phyloP scores from a whole-genome alignment of 1,140 invertebrate genomes.

The Bombus ignitus region DNA sequence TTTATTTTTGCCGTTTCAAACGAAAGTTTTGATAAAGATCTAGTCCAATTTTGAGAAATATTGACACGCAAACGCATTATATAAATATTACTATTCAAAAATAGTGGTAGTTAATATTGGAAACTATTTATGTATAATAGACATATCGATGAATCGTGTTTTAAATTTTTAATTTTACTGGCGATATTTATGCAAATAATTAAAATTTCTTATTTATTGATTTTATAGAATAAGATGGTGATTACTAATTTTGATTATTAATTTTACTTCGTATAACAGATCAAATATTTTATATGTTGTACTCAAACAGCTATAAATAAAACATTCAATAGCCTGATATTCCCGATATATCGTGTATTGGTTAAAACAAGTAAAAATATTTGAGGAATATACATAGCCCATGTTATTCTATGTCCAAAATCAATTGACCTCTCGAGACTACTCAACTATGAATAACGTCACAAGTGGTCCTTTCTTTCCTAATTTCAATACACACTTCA shows the following conservation, averaged over 20 bases:
- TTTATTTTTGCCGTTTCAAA: not conserved
- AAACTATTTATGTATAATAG: too few species aligned
- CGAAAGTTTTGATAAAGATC: too few species aligned
- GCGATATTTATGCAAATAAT: too few species aligned
- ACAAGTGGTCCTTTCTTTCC: constrained; percentile 5
- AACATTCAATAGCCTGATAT: not conserved
- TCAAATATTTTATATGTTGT: not conserved
- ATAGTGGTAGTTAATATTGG: too few species aligned
- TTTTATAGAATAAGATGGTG: too few species aligned
- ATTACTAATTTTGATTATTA: too few species aligned
- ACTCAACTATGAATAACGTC: not conserved
- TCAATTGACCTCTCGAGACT: not conserved
- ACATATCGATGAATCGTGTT: too few species aligned
- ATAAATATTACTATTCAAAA: too few species aligned
- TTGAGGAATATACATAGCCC: not conserved
- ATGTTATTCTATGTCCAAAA: constrained; percentile 4
- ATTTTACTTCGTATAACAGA: not conserved
- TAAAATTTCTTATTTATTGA: too few species aligned
- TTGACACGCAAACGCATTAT: not conserved
- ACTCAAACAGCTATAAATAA: not conserved
- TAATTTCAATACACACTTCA: constrained; percentile 11
- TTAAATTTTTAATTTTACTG: too few species aligned
- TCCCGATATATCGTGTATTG: not conserved
- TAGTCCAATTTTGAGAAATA: not conserved
- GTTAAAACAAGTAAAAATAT: not conserved